Base-by-base conservation (phyloP, 2,888 invertebrate genomes). In the Tenthredo scrophulariae region DNA sequence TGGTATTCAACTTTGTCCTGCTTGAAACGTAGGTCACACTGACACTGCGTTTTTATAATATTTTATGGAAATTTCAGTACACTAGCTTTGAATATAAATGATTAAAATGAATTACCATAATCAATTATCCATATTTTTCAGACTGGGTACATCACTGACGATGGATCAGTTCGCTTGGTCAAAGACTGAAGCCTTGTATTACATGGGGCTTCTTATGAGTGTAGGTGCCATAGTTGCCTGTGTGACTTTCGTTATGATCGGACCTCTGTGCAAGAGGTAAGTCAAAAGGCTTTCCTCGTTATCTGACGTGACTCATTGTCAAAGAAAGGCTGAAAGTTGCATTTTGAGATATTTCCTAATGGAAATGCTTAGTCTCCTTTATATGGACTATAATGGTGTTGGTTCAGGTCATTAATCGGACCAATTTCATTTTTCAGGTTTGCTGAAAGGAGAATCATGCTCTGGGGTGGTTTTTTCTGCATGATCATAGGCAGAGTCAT, bases 151-250 rank as follows among this genome's bases (percentile, higher is more conserved):
- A 13, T 96, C 97, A 3, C 94, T 98, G 84, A 97, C 97, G 46
- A 97, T 97, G 97, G 97, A 98, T 92, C 97, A 97, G 94, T 97
- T 98, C 93, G 98, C 96, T 46, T 98, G 97, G 97, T 95, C 95
- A 86, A 96, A 97, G 94, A 93, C 94, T 80, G 95, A 97, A 91
- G 96, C 98, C 15, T 94, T 98, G 58, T 95, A 96, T 93, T 96
- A 97, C 92, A 97, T 98, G 96, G 98, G 98, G 77, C 94, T 97
- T 84, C 94, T 97, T 86, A 97, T 98, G 96, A 96, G 97, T 79
- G 95, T 95, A 46, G 97, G 97, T 62, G 97, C 97, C 0, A 93
- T 97, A n/a, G 93, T 97, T 72, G 97, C 97, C 0, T 96, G 97
- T 87, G 91, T 95, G 65, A 96, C 97, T 15, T 98, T 98, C 91